Base-by-base conservation (phyloP, 2,888 invertebrate species). In the Athripsodes cinereus region DNA sequence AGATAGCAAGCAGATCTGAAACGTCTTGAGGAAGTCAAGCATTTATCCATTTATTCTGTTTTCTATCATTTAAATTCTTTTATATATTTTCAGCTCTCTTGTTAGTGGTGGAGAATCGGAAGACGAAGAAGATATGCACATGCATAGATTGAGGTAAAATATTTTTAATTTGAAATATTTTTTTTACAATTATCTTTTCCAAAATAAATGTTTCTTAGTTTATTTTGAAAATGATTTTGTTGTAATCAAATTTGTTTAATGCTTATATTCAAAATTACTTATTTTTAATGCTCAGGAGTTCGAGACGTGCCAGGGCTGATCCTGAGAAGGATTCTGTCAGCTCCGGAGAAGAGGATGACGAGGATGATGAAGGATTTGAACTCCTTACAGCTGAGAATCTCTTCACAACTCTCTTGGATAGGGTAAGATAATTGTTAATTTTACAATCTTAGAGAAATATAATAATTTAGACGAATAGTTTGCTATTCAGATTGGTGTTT, bases 341-440 rank as follows among this genome's bases (percentile, higher is more conserved):
- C 71, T 93, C 93, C 50, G 87, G 93, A 61, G 87, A 93, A 73
- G 89, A 89, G 64, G 92, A 91, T 70, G 87, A 58, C 13, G 40
- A 40, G 13, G 78, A 92, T 67, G 92, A 92, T 68, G 94, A 94
- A 69, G 92, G 91, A 65, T 94, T 94, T 78, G 93, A 94, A 71
- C 85, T 92, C 66, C 82, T 94, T 66, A 93, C 93, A 1, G 92
- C 93, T 0, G 94, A 94, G 76, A 92, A 92, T 71, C 79, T 94
- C 54, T 94, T 94, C 76, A 92, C 92, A 13, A 92, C 92, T 13
- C 77, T 93, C 53, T 73, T 93, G 64, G 90, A 92, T 66, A 80
- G 92, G 74, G 92, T 92, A 73, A 69, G 76, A n/a, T n/a, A n/a
- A n/a, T n/a, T n/a, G n/a, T n/a, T n/a, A n/a, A n/a, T n/a, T n/a